These are phyloP conservation scores for Lytechinus variegatus DNA, from an alignment of 35 echinoderm and acorn worm genomes.

Conservation along the genomic window DNA sequence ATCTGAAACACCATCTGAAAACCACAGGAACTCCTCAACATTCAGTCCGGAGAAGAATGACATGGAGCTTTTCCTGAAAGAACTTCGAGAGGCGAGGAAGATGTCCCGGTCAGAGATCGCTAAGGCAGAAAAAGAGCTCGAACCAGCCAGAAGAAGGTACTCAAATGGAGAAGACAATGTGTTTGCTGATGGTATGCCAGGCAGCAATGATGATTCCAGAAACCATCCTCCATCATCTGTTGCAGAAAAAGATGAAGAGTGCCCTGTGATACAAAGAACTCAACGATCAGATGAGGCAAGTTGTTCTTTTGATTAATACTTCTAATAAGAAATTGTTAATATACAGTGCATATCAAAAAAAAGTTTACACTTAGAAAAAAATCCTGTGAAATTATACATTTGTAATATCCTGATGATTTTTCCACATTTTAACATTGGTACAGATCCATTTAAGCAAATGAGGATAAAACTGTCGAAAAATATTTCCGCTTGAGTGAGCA, in stretches of 20 bases:
- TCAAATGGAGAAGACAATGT: neutral
- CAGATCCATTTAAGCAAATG: too few relatives aligned
- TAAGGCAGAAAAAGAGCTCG: conserved; percentile 66
- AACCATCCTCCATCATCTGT: neutral
- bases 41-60: conserved; percentile 54
- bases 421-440: too few relatives aligned
- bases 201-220: conserved; percentile 33
- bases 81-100: conserved; percentile 59
- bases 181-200: neutral
- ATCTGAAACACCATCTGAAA: neutral
- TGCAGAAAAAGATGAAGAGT: neutral
- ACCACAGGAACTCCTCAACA: conserved; percentile 19
- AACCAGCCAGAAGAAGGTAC: conserved; percentile 20
- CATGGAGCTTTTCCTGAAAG: conserved; percentile 64
- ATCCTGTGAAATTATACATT: too few relatives aligned
- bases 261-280: neutral
- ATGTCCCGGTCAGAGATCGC: conserved; percentile 80
- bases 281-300: conserved; percentile 23
- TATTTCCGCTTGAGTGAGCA: too few relatives aligned
- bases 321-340: too few relatives aligned
- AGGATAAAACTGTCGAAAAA: too few relatives aligned
- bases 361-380: too few relatives aligned
- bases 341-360: too few relatives aligned
- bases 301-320: neutral
- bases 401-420: too few relatives aligned